Evolutionary conservation across 53 echinoderm and acorn worm genomes (phyloP), one percentile per base, ranked within the genome.

Genomic region (Patiria pectinifera): DNA sequence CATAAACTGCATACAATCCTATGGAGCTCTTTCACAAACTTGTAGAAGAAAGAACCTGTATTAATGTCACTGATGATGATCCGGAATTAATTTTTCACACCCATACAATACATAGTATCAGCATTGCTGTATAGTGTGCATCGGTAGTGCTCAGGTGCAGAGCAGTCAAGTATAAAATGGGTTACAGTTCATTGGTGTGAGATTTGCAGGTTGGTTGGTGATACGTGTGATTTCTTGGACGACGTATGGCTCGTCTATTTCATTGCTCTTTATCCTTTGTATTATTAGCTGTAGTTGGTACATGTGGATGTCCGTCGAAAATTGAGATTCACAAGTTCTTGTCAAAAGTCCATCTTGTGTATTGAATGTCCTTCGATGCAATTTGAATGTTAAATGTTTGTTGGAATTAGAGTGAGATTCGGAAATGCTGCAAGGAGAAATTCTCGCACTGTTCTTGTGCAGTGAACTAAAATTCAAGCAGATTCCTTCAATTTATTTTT

Each of bases 301-400:
- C 24, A 23, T 23, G 47, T 48, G 1, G 35, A 35, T 35, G 35
- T 35, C 45, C 44, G 35, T 47, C 44, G 22, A 35, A 22, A 75
- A 86, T 86, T 47, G 86, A 86, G 4, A 48, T 86, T 86, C 86
- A 86, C 86, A 86, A 49, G 86, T 74, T 74, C 53, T 46, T 86
- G 86, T 86, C 75, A 48, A 86, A 72, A 53, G 45, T 47, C 72
- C 48, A 26, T 21, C 11, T 11, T 22, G 76, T 24, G 11, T 2
- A 11, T 76, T 76, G 76, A 76, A 5, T 14, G 66, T 18, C 66
- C 19, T 18, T 66, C 10, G 66, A 66, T 6, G 15, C 66, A 74
- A 74, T 74, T 74, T 74, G 74, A 74, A 74, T 18, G 3, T 66
- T 4, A 66, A 60, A 60, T 60, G 0, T 60, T 60, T 14, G 19